A percentile compares a stretch with the other conserved stretches of the same genome.
Conservation (phyloP, 2,888 invertebrate species). For the Dryocosmus kuriphilus region DNA sequence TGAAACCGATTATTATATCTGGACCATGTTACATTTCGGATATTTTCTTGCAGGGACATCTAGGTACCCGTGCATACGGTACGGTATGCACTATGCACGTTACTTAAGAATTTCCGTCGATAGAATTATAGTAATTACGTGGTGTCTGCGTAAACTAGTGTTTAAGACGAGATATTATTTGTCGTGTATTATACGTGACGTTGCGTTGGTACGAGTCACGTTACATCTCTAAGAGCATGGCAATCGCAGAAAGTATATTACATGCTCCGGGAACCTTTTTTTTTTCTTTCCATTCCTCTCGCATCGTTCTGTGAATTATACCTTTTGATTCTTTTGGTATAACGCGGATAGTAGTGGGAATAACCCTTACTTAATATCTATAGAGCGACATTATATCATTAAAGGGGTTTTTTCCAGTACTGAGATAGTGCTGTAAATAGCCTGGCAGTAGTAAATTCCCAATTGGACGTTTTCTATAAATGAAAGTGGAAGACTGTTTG, state of each 20-base stretch:
- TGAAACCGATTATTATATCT: background rate
- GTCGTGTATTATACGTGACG: slow-evolving; percentile 64
- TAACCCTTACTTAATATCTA: too few species aligned
- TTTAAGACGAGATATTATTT: slow-evolving; percentile 67
- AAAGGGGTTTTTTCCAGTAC: too few species aligned
- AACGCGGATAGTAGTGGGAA: background rate
- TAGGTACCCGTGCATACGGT: slow-evolving; percentile 46
- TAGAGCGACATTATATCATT: too few species aligned
- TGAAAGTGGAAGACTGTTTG: too few species aligned
- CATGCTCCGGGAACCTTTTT: slow-evolving; percentile 31
- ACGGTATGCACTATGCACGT: slow-evolving; percentile 51
- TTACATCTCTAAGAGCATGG: slow-evolving; percentile 54
- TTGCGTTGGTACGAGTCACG: slow-evolving; percentile 61
- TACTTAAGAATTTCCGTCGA: slow-evolving; percentile 62
- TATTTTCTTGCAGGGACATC: slow-evolving; percentile 6
- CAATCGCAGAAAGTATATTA: slow-evolving; percentile 55
- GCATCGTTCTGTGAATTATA: background rate
- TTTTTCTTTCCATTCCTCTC: slow-evolving; percentile 7
- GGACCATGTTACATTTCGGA: slow-evolving; percentile 12
- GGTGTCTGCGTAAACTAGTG: slow-evolving; percentile 68
- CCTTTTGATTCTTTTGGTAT: background rate
- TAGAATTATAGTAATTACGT: slow-evolving; percentile 67
- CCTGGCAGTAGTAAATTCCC: too few species aligned
- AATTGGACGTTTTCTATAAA: too few species aligned
- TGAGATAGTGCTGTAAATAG: too few species aligned